Base-by-base conservation (phyloP, 2,113 vertebrate species). In the Laterallus jamaicensis region DNA sequence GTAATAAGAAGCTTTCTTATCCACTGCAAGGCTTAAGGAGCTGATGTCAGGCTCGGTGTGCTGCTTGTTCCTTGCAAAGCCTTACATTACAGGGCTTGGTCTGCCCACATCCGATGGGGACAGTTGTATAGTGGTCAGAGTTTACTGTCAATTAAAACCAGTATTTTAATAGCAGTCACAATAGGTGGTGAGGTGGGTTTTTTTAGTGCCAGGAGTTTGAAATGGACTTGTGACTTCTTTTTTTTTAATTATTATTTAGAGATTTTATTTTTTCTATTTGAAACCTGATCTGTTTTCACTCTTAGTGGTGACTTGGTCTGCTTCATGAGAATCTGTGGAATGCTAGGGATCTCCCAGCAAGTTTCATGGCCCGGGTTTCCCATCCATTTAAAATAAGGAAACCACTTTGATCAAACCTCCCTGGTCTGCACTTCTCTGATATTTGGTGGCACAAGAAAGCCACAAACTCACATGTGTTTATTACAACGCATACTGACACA, bases 1-100 rank as follows among this genome's bases (percentile, higher is more conserved):
- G 26, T 58, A 54, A 40, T 28, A 55, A 47, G 59, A 76, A 88
- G 20, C 14, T 35, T 94, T 52, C 24, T 86, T 86, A 19, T 56
- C 59, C 52, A 35, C 59, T 75, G 39, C 32, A 50, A 64, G 54
- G 44, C 56, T 82, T 49, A 49, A 71, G 64, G 81, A 68, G 29
- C 8, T 47, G 50, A 77, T 15, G 7, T 81, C 0, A 0, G 37
- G 42, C 29, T 83, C 42, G 13, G 0, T 16, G 37, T 42, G n/a
- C 52, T 90, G 22, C 37, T 74, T 70, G 32, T 32, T 87, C n/a
- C 52, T 67, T 81, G 35, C 1, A 1, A 82, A 88, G 32, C 52
- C n/a, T 68, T 75, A 18, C 4, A 0, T 90, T 37, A 28, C 5
- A 26, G 28, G 17, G 7, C 5, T 69, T 93, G 44, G 15, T 58